Conservation (phyloP, 2,113 vertebrate genomes). For the Oxyruncus cristatus region DNA sequence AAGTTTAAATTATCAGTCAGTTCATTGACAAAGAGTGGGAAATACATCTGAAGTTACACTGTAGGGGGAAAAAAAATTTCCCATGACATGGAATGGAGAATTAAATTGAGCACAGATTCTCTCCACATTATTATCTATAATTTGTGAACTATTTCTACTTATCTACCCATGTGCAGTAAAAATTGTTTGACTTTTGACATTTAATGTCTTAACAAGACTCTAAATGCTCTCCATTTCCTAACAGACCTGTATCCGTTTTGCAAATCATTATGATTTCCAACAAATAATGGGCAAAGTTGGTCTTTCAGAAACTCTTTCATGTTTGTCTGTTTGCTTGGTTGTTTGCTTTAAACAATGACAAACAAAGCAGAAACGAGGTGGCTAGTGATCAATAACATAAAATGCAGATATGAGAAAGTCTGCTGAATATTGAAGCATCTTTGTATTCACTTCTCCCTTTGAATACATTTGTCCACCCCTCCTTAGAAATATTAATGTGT, state of each 20-base stretch:
- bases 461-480: neutral
- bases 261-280: rapidly evolving
- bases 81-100: neutral
- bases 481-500: neutral
- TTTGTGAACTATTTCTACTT: neutral
- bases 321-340: neutral
- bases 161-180: neutral
- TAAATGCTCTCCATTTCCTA: neutral
- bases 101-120: neutral
- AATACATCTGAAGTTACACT: neutral
- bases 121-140: neutral
- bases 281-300: neutral
- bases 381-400: neutral
- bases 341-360: neutral
- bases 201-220: neutral
- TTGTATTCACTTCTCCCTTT: neutral
- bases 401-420: neutral
- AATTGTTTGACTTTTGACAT: neutral
- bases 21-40: neutral
- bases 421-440: neutral
- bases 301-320: neutral
- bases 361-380: neutral
- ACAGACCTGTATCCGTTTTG: neutral
- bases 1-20: neutral
- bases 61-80: rapidly evolving